Conservation (phyloP, 2,888 invertebrate species). For the Drosophila mulleri region DNA sequence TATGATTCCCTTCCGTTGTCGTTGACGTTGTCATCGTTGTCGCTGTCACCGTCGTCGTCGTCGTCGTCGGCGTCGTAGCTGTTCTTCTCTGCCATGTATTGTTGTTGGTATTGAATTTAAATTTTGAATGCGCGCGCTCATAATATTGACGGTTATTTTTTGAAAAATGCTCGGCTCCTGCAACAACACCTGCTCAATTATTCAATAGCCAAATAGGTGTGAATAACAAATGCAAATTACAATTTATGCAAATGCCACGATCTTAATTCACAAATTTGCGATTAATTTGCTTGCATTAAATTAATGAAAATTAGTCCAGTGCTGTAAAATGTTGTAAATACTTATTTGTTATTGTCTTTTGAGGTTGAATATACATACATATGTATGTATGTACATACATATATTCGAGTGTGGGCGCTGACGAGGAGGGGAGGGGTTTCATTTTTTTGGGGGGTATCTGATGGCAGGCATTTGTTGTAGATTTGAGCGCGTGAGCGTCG, state of each 20-base stretch:
- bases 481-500: slow-evolving; percentile 52
- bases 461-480: slow-evolving; percentile 45
- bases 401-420: background rate
- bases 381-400: background rate
- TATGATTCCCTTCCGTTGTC: slow-evolving; percentile 7
- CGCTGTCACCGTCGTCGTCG: slow-evolving; percentile 21
- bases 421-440: background rate
- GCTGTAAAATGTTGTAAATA: slow-evolving; percentile 39
- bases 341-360: slow-evolving; percentile 41
- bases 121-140: slow-evolving; percentile 81
- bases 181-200: slow-evolving; percentile 40
- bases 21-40: slow-evolving; percentile 28
- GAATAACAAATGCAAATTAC: slow-evolving; percentile 10
- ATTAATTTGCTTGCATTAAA: background rate
- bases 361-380: background rate
- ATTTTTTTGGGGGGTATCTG: slow-evolving; percentile 7
- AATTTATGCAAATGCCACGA: slow-evolving; percentile 16
- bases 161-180: slow-evolving; percentile 58
- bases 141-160: slow-evolving; percentile 79
- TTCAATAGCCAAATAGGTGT: slow-evolving; percentile 36
- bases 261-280: slow-evolving; percentile 10
- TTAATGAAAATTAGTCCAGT: slow-evolving; percentile 11
- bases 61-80: slow-evolving; percentile 19
- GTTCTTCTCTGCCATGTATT: slow-evolving; percentile 33
- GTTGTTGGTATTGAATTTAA: slow-evolving; percentile 69